A percentile compares a stretch with the other conserved stretches of the same genome.
These are phyloP conservation scores for Varroa destructor DNA, from an alignment of 1,140 invertebrate genomes.

Conservation along the genomic window DNA sequence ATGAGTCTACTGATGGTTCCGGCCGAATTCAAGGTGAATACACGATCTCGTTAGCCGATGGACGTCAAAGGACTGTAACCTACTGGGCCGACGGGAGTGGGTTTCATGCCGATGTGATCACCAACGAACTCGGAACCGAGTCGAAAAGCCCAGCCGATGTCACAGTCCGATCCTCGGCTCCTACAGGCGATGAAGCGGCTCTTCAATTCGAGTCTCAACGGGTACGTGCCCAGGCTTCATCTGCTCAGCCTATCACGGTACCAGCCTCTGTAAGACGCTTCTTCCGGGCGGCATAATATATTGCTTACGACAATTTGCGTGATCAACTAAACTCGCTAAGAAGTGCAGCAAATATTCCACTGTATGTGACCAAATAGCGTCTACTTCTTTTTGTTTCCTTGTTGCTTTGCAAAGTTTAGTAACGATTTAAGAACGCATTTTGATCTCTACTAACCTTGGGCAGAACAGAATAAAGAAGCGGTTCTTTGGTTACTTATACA, in stretches of 20 bases:
- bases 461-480: no score
- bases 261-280: not conserved
- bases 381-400: no score
- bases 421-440: no score
- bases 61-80: conserved; percentile 25
- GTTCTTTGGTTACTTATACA: no score
- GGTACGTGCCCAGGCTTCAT: conserved; percentile 4
- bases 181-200: conserved; percentile 6
- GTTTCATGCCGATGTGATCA: conserved; percentile 22
- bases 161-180: conserved; percentile 5
- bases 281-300: no score
- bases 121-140: conserved; percentile 24
- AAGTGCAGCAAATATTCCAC: no score
- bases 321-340: no score
- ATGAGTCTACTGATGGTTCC: conserved; percentile 31
- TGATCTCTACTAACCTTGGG: no score
- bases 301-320: no score
- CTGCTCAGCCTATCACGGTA: not conserved
- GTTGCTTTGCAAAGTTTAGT: no score
- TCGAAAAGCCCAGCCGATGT: conserved; percentile 21
- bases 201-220: conserved; percentile 19
- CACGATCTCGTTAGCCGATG: conserved; percentile 30
- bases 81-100: conserved; percentile 20
- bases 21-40: conserved; percentile 31
- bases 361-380: no score